Evolutionary conservation across 2,888 invertebrate genomes (phyloP), one percentile per base, ranked within the genome.

Genomic region (Agrochola macilenta): DNA sequence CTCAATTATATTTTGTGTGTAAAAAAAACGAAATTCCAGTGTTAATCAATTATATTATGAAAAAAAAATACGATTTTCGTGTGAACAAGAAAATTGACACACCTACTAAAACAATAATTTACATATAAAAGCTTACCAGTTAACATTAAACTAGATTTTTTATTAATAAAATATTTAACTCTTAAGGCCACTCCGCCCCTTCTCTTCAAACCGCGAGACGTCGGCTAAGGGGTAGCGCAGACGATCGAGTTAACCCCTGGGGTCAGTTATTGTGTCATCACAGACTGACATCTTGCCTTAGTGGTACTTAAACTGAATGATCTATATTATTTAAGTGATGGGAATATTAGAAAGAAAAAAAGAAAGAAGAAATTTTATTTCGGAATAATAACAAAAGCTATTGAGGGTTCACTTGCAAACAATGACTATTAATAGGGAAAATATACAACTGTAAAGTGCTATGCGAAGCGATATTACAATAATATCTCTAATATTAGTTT

Each of bases 191-290:
- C 72, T 83, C 69, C 82, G 70, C 61, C 58, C 65, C 69, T 69
- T 83, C 58, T 12, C 30, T 64, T 2, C 9, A 61, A 76, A 77
- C 69, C 82, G 65, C 82, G 61, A 85, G 69, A 85, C 72, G 69
- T 84, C 73, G 83, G 81, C 84, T 88, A 89, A 90, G 89, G 93
- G 93, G 91, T 91, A 90, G 90, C 90, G 85, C 85, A 91, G 94
- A 92, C 91, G 92, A 87, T 90, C 88, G 85, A 83, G 71, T 79
- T 82, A 83, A 84, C 91, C 93, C 94, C 91, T 83, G 79, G 92
- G 90, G 94, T 92, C 95, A 93, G 92, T 95, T 94, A 94, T 95
- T 95, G 94, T 95, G 92, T 91, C 93, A 92, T 92, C 89, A 89
- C 63, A 75, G 79, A 79, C 85, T 86, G 87, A 90, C 90, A 85